Percentiles rank a stretch among this genome's conserved stretches.
Conservation (phyloP, 2,797 vertebrate genomes). For the Sorex maritimensis region DNA sequence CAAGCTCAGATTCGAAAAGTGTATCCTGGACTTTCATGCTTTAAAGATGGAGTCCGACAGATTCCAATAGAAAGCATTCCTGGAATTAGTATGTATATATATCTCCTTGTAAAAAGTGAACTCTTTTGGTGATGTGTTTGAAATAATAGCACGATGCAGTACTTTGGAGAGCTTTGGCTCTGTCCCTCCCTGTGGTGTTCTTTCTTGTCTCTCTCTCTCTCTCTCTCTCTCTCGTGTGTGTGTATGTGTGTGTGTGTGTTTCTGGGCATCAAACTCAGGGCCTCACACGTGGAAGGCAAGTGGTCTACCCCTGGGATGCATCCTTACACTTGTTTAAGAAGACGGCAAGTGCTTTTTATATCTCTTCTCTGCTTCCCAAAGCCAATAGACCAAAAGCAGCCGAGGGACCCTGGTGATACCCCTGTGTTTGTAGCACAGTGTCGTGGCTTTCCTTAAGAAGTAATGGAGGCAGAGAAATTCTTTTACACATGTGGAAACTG, state of each 20-base stretch:
- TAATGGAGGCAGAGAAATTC: neutral
- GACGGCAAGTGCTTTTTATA: neutral
- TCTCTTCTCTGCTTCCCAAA: neutral
- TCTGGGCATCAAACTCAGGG: no score
- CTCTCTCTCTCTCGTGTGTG: no score
- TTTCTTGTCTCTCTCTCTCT: neutral
- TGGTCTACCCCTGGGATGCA: no score
- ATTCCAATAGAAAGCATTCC: slow-evolving; percentile 99
- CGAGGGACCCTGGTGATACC: neutral
- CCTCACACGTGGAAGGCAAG: no score
- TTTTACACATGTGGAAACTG: neutral
- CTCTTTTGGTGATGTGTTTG: slow-evolving; percentile 59
- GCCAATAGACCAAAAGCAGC: neutral
- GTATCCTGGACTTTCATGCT: slow-evolving; percentile 98
- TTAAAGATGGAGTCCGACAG: slow-evolving; percentile 99
- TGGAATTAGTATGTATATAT: slow-evolving; percentile 96
- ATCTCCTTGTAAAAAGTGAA: slow-evolving; percentile 63
- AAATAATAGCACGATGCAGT: neutral
- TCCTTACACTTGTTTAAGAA: neutral
- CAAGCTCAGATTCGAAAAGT: slow-evolving; percentile 99
- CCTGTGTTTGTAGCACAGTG: neutral
- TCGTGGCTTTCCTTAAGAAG: no score
- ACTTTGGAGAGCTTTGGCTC: neutral
- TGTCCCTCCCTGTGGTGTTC: neutral
- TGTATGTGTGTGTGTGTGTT: no score